phyloP scores from a whole-genome alignment of 2,797 vertebrate species.

The Takifugu rubripes region DNA sequence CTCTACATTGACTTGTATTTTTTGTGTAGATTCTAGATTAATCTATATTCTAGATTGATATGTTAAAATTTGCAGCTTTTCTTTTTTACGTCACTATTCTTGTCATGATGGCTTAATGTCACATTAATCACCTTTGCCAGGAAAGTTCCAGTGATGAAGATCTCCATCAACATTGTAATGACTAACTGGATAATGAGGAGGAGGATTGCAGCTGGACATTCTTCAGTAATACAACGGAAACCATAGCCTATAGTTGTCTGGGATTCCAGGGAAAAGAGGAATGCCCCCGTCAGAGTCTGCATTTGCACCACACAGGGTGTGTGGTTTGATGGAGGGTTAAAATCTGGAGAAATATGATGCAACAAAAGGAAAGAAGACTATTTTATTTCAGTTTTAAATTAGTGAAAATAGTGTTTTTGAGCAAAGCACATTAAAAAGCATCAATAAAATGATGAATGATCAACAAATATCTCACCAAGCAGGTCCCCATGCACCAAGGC shows the following conservation, averaged over 20 bases:
- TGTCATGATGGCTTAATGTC: too few relatives aligned
- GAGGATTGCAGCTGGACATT: constrained; percentile 90
- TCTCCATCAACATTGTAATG: constrained; percentile 95
- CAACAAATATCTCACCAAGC: constrained; percentile 64
- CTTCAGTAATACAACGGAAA: constrained; percentile 95
- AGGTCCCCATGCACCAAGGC: constrained; percentile 79
- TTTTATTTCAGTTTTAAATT: too few relatives aligned
- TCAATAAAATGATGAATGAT: background rate
- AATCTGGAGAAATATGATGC: constrained; percentile 66
- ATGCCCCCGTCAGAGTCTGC: constrained; percentile 90
- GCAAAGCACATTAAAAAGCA: background rate
- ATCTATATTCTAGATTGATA: too few relatives aligned
- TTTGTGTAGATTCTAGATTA: too few relatives aligned
- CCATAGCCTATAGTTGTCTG: constrained; percentile 98
- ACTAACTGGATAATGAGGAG: constrained; percentile 93
- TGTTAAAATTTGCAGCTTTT: too few relatives aligned
- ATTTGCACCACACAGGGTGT: constrained; percentile 96
- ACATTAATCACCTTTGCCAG: constrained; percentile 83
- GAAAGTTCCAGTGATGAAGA: constrained; percentile 98
- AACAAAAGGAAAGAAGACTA: background rate
- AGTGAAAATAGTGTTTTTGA: background rate
- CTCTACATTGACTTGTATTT: too few relatives aligned
- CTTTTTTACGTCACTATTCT: too few relatives aligned
- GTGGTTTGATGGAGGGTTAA: constrained; percentile 90
- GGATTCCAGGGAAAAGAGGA: constrained; percentile 96